These are phyloP conservation scores for Oscheius sp. DNA, from an alignment of 2,888 invertebrate genomes.

Conservation along the genomic window DNA sequence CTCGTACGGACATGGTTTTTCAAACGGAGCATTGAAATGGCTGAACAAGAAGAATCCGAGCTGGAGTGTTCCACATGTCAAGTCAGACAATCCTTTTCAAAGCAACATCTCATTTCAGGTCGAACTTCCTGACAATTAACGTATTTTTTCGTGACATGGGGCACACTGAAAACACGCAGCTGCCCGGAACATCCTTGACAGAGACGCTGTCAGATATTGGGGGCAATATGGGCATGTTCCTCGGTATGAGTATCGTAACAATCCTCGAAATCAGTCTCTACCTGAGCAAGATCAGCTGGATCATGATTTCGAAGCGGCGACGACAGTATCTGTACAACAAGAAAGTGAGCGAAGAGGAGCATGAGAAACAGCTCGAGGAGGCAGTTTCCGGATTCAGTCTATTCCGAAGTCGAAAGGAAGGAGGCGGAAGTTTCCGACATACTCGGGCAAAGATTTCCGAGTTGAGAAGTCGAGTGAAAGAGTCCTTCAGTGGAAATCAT, in stretches of 20 bases:
- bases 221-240: slow-evolving; percentile 72
- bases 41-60: slow-evolving; percentile 51
- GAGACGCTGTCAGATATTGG: slow-evolving; percentile 69
- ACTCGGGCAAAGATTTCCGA: slow-evolving; percentile 27
- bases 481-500: slow-evolving; percentile 19
- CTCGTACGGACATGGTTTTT: slow-evolving; percentile 67
- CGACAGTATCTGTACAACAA: slow-evolving; percentile 58
- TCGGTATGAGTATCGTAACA: slow-evolving; percentile 72
- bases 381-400: slow-evolving; percentile 50
- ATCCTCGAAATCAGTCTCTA: slow-evolving; percentile 68
- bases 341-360: slow-evolving; percentile 51
- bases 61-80: slow-evolving; percentile 50
- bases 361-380: slow-evolving; percentile 53
- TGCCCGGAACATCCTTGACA: slow-evolving; percentile 60
- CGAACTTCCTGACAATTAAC: slow-evolving; percentile 63
- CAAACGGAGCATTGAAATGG: slow-evolving; percentile 62
- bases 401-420: slow-evolving; percentile 45
- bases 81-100: slow-evolving; percentile 31
- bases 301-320: slow-evolving; percentile 61
- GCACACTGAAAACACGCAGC: slow-evolving; percentile 68
- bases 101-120: slow-evolving; percentile 43
- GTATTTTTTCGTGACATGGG: slow-evolving; percentile 70
- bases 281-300: slow-evolving; percentile 68
- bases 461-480: slow-evolving; percentile 19
- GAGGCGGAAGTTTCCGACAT: slow-evolving; percentile 29